These are phyloP conservation scores for Platycnemis pennipes DNA, from an alignment of 2,888 invertebrate genomes.

Conservation along the genomic window DNA sequence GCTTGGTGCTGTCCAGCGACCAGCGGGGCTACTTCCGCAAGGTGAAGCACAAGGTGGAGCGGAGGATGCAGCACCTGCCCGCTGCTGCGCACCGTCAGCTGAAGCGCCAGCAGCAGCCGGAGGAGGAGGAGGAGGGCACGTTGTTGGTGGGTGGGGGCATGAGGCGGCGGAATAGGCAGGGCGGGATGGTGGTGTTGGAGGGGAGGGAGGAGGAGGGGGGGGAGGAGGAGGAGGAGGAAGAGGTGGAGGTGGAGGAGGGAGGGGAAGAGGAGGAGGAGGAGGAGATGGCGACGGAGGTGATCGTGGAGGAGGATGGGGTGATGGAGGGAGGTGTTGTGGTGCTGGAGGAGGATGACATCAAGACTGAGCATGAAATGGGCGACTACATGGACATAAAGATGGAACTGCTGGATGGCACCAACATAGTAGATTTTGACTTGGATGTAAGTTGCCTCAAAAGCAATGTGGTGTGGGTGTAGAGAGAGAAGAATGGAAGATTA, in stretches of 20 bases:
- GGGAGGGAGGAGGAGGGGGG: background rate
- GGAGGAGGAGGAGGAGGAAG: slow-evolving; percentile 70
- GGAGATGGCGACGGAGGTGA: slow-evolving; percentile 81
- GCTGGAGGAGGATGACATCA: slow-evolving; percentile 74
- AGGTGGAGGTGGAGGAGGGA: slow-evolving; percentile 80
- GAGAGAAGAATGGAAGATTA: slow-evolving; percentile 73
- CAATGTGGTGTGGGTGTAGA: slow-evolving; percentile 74
- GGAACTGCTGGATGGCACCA: slow-evolving; percentile 76
- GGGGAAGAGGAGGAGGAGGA: slow-evolving; percentile 81
- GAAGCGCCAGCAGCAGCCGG: background rate
- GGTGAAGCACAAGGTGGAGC: slow-evolving; percentile 56
- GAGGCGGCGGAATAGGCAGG: background rate
- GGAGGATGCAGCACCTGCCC: slow-evolving; percentile 78
- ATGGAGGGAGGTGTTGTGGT: slow-evolving; percentile 78
- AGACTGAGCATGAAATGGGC: slow-evolving; percentile 73
- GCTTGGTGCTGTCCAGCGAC: background rate
- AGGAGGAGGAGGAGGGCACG: background rate
- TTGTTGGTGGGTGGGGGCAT: background rate
- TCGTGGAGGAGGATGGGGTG: slow-evolving; percentile 80
- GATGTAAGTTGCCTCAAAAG: slow-evolving; percentile 78
- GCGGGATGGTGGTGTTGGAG: background rate
- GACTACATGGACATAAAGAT: slow-evolving; percentile 70
- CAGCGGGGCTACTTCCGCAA: slow-evolving; percentile 56
- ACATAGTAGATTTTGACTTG: slow-evolving; percentile 81
- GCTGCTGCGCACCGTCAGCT: background rate